A percentile compares a stretch with the other conserved stretches of the same genome.
Conservation (phyloP, 2,888 invertebrate genomes). For the Venustoraphidia nigricollis region DNA sequence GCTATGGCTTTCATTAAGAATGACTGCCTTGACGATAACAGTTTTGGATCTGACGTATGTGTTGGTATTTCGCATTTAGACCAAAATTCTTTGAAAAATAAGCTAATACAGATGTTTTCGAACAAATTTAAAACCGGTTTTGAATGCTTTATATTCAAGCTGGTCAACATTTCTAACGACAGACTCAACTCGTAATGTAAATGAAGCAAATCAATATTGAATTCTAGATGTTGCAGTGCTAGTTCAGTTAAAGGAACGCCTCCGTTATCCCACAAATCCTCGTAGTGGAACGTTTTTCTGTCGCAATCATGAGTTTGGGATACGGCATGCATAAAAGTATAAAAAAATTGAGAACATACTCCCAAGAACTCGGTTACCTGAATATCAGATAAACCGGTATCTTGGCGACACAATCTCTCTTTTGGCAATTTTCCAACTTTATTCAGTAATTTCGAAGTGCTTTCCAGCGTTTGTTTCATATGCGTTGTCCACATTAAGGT, state of each 20-base stretch:
- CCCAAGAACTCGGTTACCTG: slow-evolving; percentile 37
- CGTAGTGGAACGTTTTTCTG: slow-evolving; percentile 32
- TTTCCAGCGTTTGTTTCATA: slow-evolving; percentile 64
- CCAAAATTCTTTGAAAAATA: slow-evolving; percentile 33
- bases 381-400: slow-evolving; percentile 51
- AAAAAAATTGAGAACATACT: slow-evolving; percentile 32
- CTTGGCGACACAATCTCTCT: slow-evolving; percentile 66
- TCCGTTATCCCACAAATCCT: slow-evolving; percentile 48
- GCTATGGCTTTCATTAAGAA: slow-evolving; percentile 61
- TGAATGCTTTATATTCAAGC: slow-evolving; percentile 56
- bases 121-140: slow-evolving; percentile 63
- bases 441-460: slow-evolving; percentile 57
- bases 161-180: slow-evolving; percentile 62
- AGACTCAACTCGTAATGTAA: slow-evolving; percentile 67
- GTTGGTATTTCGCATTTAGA: slow-evolving; percentile 38
- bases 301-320: slow-evolving; percentile 23
- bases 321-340: slow-evolving; percentile 28
- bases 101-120: slow-evolving; percentile 49
- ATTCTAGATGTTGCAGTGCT: slow-evolving; percentile 58
- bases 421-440: slow-evolving; percentile 75
- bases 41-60: slow-evolving; percentile 49
- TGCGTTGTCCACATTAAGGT: slow-evolving; percentile 82
- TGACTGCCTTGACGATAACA: slow-evolving; percentile 49
- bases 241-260: slow-evolving; percentile 58
- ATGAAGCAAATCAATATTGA: slow-evolving; percentile 60